Evolutionary conservation across 1,140 invertebrate species (phyloP), one percentile per base, ranked within the genome.

Genomic region (Aphelenchoides fujianensis): DNA sequence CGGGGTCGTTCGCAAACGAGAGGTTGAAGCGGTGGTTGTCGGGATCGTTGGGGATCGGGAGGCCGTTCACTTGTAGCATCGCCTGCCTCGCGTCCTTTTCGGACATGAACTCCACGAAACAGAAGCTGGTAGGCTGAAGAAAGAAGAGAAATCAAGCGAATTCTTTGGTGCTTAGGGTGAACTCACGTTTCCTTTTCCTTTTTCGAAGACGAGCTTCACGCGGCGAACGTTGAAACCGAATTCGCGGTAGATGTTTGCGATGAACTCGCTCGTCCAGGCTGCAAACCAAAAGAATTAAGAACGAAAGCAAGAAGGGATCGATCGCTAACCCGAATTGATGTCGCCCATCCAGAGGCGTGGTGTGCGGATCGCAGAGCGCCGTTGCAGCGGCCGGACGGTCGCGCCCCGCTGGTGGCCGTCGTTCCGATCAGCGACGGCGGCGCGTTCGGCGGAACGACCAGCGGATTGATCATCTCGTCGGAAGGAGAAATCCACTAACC

Each of bases 311-410:
- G n/a, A n/a, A n/a, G n/a, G n/a, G n/a, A n/a, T 23, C 23, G 12
- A 48, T 48, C 12, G 23, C 41, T 48, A 16, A 48, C 41, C 73
- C 16, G 53, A 52, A 16, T 67, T 70, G 3, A 82, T 48, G 59
- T 82, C 79, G n/a, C 80, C 81, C 80, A 82, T 82, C 80, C 80
- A 82, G 32, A 82, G 76, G n/a, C n/a, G 80, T 82, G 16, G 77
- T 64, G n/a, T 77, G 75, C 0, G 63, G 77, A 28, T 53, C 53
- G 36, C 72, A 73, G 16, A n/a, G n/a, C n/a, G n/a, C n/a, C n/a
- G n/a, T n/a, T n/a, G n/a, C n/a, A n/a, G n/a, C n/a, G n/a, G n/a
- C n/a, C n/a, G n/a, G n/a, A n/a, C n/a, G n/a, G n/a, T n/a, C n/a
- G n/a, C n/a, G n/a, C n/a, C n/a, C n/a, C n/a, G n/a, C n/a, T n/a